Conservation (phyloP, 1,140 invertebrate species). For the Araneus ventricosus region DNA sequence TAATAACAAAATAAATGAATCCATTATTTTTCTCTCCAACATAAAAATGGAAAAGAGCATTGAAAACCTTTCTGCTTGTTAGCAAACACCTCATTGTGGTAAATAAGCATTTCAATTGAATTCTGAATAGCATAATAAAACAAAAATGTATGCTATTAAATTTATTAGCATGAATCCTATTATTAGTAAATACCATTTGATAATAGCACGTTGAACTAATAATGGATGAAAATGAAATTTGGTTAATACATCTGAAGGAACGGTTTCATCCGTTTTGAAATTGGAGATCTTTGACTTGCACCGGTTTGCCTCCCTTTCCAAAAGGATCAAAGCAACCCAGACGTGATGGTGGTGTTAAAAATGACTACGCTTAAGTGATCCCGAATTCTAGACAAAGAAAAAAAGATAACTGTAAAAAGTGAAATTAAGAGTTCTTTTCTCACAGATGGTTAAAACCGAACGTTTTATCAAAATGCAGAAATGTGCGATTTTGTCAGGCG, state of each 20-base stretch:
- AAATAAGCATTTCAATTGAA: background rate
- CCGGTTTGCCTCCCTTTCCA: background rate
- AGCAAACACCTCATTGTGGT: background rate
- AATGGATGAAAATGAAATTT: background rate
- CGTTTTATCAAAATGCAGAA: slow-evolving; percentile 72
- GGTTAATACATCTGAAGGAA: background rate
- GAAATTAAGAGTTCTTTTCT: slow-evolving; percentile 72
- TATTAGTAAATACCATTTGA: background rate
- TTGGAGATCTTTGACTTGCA: background rate
- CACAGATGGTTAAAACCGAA: slow-evolving; percentile 58
- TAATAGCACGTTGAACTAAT: background rate
- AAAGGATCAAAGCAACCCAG: slow-evolving; percentile 14
- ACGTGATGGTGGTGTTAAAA: slow-evolving; percentile 68
- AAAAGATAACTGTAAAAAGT: slow-evolving; percentile 64
- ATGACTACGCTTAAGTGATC: slow-evolving; percentile 47
- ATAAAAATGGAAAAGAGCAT: no score
- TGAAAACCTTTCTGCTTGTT: no score
- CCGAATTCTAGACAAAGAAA: slow-evolving; percentile 51
- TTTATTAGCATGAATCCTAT: background rate
- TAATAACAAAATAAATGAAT: no score
- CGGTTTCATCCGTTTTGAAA: background rate
- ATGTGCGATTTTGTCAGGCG: slow-evolving; percentile 57
- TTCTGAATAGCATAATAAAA: background rate
- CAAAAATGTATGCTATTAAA: background rate
- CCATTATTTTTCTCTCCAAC: no score